Conservation (phyloP, 2,797 vertebrate genomes). For the Buceros bicornis region DNA sequence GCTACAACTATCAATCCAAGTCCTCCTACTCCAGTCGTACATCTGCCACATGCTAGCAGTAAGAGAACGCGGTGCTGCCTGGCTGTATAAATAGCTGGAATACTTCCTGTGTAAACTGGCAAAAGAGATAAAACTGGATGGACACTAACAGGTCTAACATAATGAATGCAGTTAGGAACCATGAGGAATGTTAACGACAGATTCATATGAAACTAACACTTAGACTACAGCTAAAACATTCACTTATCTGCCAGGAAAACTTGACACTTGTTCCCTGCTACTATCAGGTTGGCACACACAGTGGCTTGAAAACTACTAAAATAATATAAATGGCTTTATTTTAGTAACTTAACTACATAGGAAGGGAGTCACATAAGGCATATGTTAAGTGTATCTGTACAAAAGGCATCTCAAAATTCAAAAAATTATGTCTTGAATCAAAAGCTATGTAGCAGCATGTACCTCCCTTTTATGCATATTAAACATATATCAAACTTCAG, state of each 20-base stretch:
- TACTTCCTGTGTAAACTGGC: neutral
- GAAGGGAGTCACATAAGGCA: neutral
- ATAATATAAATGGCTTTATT: neutral
- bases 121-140: neutral
- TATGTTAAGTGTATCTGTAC: neutral
- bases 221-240: neutral
- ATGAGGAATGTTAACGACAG: neutral
- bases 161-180: neutral
- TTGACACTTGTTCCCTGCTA: neutral
- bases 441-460: neutral
- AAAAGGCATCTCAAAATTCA: neutral
- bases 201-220: neutral
- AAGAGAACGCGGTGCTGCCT: neutral
- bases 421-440: neutral
- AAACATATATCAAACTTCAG: neutral
- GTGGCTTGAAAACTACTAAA: neutral
- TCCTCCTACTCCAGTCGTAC: neutral
- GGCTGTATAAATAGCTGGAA: accelerated
- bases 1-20: neutral
- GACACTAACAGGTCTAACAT: neutral
- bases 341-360: neutral
- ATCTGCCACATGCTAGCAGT: neutral
- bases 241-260: neutral
- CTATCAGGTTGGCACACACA: neutral
- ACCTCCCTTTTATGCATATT: neutral